phyloP scores from a whole-genome alignment of 2,797 vertebrate species.

The Mormyrus hasselquistii region DNA sequence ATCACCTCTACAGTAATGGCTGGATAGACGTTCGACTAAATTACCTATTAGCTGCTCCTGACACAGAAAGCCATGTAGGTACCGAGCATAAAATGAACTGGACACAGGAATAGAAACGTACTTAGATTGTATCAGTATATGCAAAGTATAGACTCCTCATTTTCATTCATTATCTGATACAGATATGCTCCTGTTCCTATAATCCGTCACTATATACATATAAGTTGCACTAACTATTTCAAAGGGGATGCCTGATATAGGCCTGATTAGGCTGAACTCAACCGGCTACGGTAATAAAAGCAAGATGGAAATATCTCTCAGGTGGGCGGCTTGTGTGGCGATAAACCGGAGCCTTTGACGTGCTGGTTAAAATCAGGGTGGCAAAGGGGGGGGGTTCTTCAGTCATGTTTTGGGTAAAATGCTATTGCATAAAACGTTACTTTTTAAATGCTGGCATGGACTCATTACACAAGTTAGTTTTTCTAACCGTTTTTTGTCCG shows the following conservation, averaged over 20 bases:
- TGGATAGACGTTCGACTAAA: not conserved
- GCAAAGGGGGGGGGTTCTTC: not conserved
- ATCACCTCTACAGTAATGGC: not conserved
- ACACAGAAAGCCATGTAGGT: not conserved
- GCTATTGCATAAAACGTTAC: not conserved
- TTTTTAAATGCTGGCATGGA: not conserved
- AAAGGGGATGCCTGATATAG: not conserved
- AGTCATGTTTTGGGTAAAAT: not conserved
- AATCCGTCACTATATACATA: not conserved
- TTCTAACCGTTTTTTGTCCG: not conserved
- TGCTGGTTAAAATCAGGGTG: not conserved
- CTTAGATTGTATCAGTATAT: not conserved
- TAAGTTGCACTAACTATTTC: not conserved
- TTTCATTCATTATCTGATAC: not conserved
- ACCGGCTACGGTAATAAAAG: not conserved
- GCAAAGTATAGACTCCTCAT: not conserved
- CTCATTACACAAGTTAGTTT: not conserved
- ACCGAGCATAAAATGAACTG: not conserved
- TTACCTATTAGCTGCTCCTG: not conserved
- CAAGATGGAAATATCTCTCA: not conserved
- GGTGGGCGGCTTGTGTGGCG: not conserved
- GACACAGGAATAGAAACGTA: not conserved
- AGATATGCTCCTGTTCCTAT: not conserved
- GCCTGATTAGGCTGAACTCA: not conserved
- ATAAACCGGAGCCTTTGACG: not conserved